These are phyloP conservation scores for Elachura formosa DNA, from an alignment of 2,113 vertebrate genomes.

Conservation along the genomic window DNA sequence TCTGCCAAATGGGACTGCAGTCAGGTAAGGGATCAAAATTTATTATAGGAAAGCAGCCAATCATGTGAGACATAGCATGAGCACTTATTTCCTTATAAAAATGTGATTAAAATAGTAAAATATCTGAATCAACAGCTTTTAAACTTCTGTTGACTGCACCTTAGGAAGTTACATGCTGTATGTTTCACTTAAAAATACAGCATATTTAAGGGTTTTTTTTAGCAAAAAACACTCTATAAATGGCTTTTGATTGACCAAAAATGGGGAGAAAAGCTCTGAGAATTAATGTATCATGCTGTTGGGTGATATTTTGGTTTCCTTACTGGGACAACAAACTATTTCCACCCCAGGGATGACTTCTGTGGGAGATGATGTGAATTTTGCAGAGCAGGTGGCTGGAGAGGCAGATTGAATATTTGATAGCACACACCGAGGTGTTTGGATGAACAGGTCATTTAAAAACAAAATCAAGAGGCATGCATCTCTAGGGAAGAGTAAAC, in stretches of 20 bases:
- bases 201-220: not conserved
- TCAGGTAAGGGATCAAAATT: not conserved
- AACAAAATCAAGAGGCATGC: slow-evolving; percentile 41
- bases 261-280: not conserved
- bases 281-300: not conserved
- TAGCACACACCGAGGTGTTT: not conserved
- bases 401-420: slow-evolving; percentile 13
- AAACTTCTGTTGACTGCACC: not conserved
- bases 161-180: not conserved
- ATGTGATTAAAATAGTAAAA: not conserved
- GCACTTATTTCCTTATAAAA: not conserved
- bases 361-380: not conserved
- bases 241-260: not conserved
- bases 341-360: not conserved
- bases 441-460: slow-evolving; percentile 10
- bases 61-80: not conserved
- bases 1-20: not conserved
- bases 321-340: not conserved
- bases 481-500: slow-evolving; percentile 61
- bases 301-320: not conserved
- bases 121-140: not conserved
- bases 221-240: not conserved
- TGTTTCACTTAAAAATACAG: not conserved
- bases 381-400: not conserved
- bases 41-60: not conserved